A percentile compares a stretch with the other conserved stretches of the same genome.
phyloP scores from a whole-genome alignment of 2,888 invertebrate genomes.

The Morpho achilles region DNA sequence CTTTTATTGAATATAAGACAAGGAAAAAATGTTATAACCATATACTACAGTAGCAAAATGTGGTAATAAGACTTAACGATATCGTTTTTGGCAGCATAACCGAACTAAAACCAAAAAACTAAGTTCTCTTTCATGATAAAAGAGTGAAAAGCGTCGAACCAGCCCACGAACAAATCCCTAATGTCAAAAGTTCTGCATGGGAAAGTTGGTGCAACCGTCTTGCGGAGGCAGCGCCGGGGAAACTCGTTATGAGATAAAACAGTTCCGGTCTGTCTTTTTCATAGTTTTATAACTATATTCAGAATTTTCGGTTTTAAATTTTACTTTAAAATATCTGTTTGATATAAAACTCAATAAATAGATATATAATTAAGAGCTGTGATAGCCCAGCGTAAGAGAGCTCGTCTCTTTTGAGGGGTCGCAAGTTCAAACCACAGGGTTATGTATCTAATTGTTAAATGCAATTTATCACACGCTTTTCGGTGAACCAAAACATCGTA shows the following conservation, averaged over 20 bases:
- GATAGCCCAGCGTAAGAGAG: too few relatives aligned
- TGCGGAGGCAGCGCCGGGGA: slow-evolving; percentile 13
- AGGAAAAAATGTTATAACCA: too few relatives aligned
- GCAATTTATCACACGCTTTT: too few relatives aligned
- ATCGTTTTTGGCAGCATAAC: slow-evolving; percentile 7
- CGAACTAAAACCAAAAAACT: slow-evolving; percentile 2
- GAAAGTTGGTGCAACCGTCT: slow-evolving; percentile 12
- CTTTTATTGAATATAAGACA: too few relatives aligned
- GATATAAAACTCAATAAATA: background rate
- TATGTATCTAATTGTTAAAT: too few relatives aligned
- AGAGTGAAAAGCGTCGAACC: slow-evolving; percentile 13
- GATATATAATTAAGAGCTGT: too few relatives aligned
- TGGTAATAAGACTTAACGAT: slow-evolving; percentile 9
- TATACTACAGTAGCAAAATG: background rate
- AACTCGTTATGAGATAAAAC: slow-evolving; percentile 21
- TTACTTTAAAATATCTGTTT: background rate
- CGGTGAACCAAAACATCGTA: too few relatives aligned
- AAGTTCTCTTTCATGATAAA: slow-evolving; percentile 10
- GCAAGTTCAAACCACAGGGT: too few relatives aligned
- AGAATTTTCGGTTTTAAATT: background rate
- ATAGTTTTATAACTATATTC: slow-evolving; percentile 8
- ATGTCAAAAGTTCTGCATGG: slow-evolving; percentile 9
- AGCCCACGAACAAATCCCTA: slow-evolving; percentile 12
- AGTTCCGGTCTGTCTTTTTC: slow-evolving; percentile 14
- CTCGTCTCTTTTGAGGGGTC: too few relatives aligned